These are phyloP conservation scores for Bubo bubo DNA, from an alignment of 2,113 vertebrate genomes.

Conservation along the genomic window DNA sequence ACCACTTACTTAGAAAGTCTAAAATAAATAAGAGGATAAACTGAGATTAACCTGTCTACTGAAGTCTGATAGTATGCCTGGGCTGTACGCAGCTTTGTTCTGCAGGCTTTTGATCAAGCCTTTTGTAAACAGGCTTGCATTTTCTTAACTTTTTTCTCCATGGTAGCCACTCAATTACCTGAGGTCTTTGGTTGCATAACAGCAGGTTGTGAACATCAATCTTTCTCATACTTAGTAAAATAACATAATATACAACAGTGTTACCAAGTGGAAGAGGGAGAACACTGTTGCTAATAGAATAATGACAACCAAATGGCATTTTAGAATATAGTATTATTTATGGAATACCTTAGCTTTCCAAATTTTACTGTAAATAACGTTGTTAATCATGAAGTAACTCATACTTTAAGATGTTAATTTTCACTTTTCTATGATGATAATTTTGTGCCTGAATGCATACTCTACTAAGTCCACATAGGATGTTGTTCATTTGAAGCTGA, in stretches of 20 bases:
- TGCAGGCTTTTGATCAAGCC: background rate
- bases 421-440: background rate
- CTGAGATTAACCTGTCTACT: background rate
- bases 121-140: fast-evolving
- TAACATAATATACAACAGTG: background rate
- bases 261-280: background rate
- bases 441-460: background rate
- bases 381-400: background rate
- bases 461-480: background rate
- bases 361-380: background rate
- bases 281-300: background rate
- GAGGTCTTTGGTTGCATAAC: background rate
- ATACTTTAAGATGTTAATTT: background rate
- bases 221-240: background rate
- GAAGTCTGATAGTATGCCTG: background rate
- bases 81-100: background rate
- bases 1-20: background rate
- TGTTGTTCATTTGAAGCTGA: background rate
- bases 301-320: background rate
- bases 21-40: background rate
- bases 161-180: background rate
- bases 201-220: background rate
- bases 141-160: background rate
- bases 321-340: background rate
- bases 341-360: background rate